Percentiles rank a stretch among this genome's conserved stretches.
phyloP scores from a whole-genome alignment of 2,888 invertebrate genomes.

The Germaria angustata region DNA sequence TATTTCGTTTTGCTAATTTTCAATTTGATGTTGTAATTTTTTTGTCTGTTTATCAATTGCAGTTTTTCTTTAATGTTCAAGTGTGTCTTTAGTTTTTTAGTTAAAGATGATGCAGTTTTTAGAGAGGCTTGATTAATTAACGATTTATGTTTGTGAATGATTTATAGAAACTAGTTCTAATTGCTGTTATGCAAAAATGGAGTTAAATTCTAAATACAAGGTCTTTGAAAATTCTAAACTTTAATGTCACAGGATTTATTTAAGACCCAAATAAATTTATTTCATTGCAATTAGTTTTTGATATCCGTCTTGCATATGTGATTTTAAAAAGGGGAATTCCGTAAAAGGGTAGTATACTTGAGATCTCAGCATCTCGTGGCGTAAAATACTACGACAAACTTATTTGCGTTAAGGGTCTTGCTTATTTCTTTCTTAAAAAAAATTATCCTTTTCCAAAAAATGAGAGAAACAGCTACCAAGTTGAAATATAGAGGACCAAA shows the following conservation, averaged over 20 bases:
- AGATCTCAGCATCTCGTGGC: no score
- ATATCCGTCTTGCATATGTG: no score
- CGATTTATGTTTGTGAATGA: not conserved
- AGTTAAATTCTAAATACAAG: not conserved
- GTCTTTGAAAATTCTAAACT: not conserved
- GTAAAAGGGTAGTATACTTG: no score
- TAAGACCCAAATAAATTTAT: no score
- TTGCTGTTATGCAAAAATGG: not conserved
- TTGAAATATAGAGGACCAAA: no score
- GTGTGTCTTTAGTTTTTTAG: not conserved
- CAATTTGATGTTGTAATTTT: conserved; percentile 23
- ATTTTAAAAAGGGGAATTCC: no score
- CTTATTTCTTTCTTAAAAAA: no score
- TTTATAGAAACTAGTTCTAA: not conserved
- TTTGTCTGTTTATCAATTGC: conserved; percentile 17
- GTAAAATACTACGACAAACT: no score
- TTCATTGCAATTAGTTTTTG: no score
- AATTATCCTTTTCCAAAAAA: no score
- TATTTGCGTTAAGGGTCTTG: no score
- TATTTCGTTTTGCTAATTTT: conserved; percentile 4
- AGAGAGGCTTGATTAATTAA: not conserved
- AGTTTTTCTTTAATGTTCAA: not conserved
- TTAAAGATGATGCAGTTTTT: not conserved
- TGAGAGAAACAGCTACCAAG: no score
- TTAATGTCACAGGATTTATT: not conserved